Conservation (phyloP, 2,113 vertebrate species). For the Melospiza georgiana region DNA sequence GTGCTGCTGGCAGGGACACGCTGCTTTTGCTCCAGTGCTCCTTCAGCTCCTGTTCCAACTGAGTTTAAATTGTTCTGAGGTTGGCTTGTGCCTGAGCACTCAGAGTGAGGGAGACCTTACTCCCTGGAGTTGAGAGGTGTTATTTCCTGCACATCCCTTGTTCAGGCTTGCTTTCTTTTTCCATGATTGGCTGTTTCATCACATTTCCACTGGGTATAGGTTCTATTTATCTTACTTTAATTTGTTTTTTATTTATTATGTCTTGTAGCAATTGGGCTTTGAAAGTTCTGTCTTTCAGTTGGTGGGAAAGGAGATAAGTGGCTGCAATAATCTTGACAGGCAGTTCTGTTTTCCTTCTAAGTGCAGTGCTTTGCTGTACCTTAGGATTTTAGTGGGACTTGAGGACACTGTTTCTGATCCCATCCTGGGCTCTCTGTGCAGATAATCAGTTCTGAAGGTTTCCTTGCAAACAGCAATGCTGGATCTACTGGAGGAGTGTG, state of each 20-base stretch:
- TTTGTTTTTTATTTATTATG: background rate
- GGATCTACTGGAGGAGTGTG: background rate
- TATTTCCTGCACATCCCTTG: background rate
- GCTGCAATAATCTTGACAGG: background rate
- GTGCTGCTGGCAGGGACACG: background rate
- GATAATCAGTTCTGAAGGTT: background rate
- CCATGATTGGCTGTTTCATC: background rate
- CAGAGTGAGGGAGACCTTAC: background rate
- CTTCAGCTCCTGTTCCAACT: background rate
- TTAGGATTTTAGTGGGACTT: background rate
- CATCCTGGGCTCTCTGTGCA: background rate
- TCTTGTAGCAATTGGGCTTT: background rate
- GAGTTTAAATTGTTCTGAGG: background rate
- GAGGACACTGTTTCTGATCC: background rate
- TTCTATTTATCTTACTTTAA: background rate
- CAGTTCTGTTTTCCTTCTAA: background rate
- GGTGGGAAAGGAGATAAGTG: background rate
- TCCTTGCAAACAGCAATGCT: background rate
- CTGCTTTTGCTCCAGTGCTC: background rate
- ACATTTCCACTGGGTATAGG: background rate
- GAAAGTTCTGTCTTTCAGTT: background rate
- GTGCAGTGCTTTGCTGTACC: background rate
- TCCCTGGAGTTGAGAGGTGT: background rate
- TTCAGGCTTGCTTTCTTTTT: background rate
- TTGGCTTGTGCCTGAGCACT: background rate